Base-by-base conservation (phyloP, 2,888 invertebrate genomes). In the Oxycera nigricornis region DNA sequence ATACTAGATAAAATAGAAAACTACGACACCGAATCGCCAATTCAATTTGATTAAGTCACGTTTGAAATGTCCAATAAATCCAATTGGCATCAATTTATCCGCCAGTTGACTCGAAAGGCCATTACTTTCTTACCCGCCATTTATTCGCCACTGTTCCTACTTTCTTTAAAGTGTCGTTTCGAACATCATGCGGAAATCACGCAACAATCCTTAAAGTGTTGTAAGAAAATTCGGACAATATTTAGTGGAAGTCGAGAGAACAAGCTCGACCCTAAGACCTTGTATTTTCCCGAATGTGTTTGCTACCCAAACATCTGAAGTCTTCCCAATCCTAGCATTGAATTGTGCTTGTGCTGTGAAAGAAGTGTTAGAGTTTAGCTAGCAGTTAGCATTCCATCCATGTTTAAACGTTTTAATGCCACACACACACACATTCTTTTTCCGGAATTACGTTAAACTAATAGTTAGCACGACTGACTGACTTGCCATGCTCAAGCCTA, bases 401-500 rank as follows among this genome's bases (percentile, higher is more conserved):
- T 65, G 65, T 65, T 41, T 65, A 41, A 39, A 39, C 68, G 50
- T 70, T 70, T 52, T 52, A 73, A 73, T 73, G 57, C 73, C 73
- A 73, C 73, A 73, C 73, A 73, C 73, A 73, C 73, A 73, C 73
- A 73, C 73, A 73, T 65, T 65, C 67, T 65, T 50, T 52, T 30
- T 35, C 55, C 31, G 20, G 52, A 39, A 30, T 24, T 65, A n/a
- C 39, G 14, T 55, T 55, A 14, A 26, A 39, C 73, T 73, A 73
- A 73, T 73, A 65, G 73, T 65, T 73, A 55, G 73, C 73, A 73
- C 73, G 73, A 65, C 57, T 73, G 73, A 65, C 57, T 73, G 20
- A 24, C 17, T 59, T 59, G 50, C 17, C 62, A 57, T 35, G 65
- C 20, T 39, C 52, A n/a, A 35, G 55, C 35, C 20, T 14, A 26